Conservation (phyloP, 1,140 invertebrate species). For the Protaetia brevitarsis region DNA sequence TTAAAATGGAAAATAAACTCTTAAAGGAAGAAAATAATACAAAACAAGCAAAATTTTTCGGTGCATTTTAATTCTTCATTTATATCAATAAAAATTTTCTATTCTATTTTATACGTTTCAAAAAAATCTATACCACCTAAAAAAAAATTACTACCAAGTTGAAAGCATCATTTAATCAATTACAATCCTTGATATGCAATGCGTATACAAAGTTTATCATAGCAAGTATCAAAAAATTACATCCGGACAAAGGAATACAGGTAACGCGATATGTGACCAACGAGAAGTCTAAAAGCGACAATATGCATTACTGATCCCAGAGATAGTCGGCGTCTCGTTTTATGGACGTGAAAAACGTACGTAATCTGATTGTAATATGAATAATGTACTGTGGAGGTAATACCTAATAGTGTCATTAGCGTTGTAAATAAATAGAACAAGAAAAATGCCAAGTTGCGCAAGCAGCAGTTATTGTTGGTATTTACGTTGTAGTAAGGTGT, state of each 20-base stretch:
- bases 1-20: no score
- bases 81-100: no score
- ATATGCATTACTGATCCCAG: not conserved
- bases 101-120: no score
- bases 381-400: not conserved
- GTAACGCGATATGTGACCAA: not conserved
- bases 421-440: slow-evolving; percentile 16
- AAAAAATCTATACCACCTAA: no score
- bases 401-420: slow-evolving; percentile 4
- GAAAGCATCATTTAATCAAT: no score
- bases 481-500: not conserved
- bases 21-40: no score
- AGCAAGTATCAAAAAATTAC: not conserved
- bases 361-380: slow-evolving; percentile 16
- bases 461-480: not conserved
- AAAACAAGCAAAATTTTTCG: no score
- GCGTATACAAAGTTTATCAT: not conserved
- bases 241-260: not conserved
- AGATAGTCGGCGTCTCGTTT: not conserved
- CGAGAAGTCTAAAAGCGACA: not conserved
- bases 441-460: not conserved
- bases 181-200: no score
- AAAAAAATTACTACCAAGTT: no score
- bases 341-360: slow-evolving; percentile 8
- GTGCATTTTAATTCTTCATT: no score